Percentiles rank a stretch among this genome's conserved stretches.
Conservation (phyloP, 2,797 vertebrate genomes). For the Catamblyrhynchus diadema region DNA sequence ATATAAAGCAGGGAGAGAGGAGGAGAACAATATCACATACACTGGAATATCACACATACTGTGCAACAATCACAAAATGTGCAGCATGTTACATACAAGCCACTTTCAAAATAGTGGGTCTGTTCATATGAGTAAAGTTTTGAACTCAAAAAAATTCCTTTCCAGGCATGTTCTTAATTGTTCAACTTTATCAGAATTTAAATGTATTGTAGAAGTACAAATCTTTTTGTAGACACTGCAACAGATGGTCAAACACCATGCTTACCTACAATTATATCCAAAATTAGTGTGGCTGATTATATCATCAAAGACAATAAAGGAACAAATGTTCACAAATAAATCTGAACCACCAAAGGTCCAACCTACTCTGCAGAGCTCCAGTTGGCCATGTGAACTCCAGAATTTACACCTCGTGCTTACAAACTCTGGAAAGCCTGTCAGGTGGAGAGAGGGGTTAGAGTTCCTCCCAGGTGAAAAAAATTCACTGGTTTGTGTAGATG, state of each 20-base stretch:
- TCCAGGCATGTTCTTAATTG: not conserved
- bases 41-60: not conserved
- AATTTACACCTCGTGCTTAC: not conserved
- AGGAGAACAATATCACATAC: not conserved
- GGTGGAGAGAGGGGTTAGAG: not conserved
- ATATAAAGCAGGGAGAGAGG: not conserved
- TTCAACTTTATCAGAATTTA: constrained; percentile 27
- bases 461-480: not conserved
- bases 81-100: not conserved
- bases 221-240: constrained; percentile 62
- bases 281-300: constrained; percentile 54
- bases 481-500: not conserved
- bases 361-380: not conserved
- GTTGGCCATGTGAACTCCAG: not conserved
- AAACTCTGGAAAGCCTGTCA: not conserved
- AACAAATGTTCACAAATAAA: constrained; percentile 50
- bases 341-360: not conserved
- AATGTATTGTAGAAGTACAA: constrained; percentile 46
- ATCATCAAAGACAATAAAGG: constrained; percentile 62
- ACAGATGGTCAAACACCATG: constrained; percentile 68
- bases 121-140: not conserved
- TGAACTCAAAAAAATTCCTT: not conserved
- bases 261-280: constrained; percentile 66
- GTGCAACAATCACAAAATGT: not conserved
- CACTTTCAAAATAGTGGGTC: not conserved